Evolutionary conservation across 2,113 vertebrate genomes (phyloP).

Genomic region (Vanacampus margaritifer): DNA sequence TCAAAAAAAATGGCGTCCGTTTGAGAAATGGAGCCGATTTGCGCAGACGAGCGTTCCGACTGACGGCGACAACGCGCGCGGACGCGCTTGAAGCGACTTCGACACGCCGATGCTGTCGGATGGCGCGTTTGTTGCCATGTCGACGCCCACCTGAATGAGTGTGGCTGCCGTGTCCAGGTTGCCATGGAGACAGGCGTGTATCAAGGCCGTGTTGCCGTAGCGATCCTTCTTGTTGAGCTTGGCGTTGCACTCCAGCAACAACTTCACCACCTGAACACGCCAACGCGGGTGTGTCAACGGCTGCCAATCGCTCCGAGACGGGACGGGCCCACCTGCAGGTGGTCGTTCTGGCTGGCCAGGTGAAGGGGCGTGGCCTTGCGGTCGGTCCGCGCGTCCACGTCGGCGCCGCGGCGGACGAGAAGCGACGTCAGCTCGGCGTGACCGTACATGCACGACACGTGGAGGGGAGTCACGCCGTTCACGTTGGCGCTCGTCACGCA

Average conservation of each 20-base stretch:
- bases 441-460: conserved; percentile 85
- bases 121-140: too few species aligned
- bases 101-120: too few species aligned
- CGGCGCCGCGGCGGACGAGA: conserved; percentile 81
- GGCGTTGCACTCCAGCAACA: conserved; percentile 80
- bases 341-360: conserved; percentile 86
- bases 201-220: conserved; percentile 89
- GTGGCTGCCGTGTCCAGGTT: conserved; percentile 75
- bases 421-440: conserved; percentile 70
- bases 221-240: conserved; percentile 90
- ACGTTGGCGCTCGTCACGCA: conserved; percentile 80
- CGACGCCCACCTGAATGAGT: conserved; percentile 78
- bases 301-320: too few species aligned
- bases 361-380: conserved; percentile 83
- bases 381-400: conserved; percentile 67
- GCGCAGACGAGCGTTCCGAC: too few species aligned
- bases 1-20: too few species aligned
- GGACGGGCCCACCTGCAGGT: conserved; percentile 83
- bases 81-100: too few species aligned
- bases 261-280: conserved; percentile 78
- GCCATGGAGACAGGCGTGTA: conserved; percentile 81
- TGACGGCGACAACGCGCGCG: too few species aligned
- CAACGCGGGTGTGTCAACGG: not conserved
- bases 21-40: too few species aligned
- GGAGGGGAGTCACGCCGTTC: conserved; percentile 80